Base-by-base conservation (phyloP, 2,797 vertebrate genomes). In the Nyctibius grandis region DNA sequence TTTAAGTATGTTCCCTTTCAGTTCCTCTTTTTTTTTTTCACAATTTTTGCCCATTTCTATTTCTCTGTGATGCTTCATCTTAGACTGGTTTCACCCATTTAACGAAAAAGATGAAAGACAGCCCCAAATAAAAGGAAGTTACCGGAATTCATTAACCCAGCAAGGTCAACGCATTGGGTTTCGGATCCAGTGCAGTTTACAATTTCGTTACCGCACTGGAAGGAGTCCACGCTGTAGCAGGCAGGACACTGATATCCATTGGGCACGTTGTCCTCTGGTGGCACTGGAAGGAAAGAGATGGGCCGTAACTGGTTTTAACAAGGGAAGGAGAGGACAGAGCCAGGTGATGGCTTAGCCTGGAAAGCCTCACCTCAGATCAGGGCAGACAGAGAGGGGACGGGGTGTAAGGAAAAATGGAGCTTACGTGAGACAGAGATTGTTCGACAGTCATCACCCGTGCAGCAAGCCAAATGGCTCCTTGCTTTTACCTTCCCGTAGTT, bases 401-500 rank as follows among this genome's bases (percentile, higher is more conserved):
- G 5, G 6, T 48, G 6, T 23, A 82, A 57, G 34, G 45, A 42
- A 64, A 56, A 74, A 70, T 34, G 20, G 18, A 44, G 15, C 83
- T 95, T 91, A 96, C 89, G 0, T 1, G 84, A 79, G 23, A 92
- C 72, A 2, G 86, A 74, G 9, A 17, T 26, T 17, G 75, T 83
- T 60, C 0, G 51, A 60, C 93, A 95, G 8, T 76, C 53, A 3
- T 85, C 2, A 0, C 95, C 95, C 0, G 6, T 67, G 57, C 91
- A 96, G 81, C 95, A 96, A 59, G 70, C 78, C 60, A 93, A 48
- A 21, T 44, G 63, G 42, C 74, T 93, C 56, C 93, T 96, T 75
- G 56, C 88, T 85, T 92, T 96, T 59, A 95, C 93, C 29, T 85
- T 97, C 63, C 95, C 96, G 0, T 92, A 96, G 77, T 93, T 95